Evolutionary conservation across 1,140 invertebrate genomes (phyloP).

Genomic region (Diplogasteroides magnus): DNA sequence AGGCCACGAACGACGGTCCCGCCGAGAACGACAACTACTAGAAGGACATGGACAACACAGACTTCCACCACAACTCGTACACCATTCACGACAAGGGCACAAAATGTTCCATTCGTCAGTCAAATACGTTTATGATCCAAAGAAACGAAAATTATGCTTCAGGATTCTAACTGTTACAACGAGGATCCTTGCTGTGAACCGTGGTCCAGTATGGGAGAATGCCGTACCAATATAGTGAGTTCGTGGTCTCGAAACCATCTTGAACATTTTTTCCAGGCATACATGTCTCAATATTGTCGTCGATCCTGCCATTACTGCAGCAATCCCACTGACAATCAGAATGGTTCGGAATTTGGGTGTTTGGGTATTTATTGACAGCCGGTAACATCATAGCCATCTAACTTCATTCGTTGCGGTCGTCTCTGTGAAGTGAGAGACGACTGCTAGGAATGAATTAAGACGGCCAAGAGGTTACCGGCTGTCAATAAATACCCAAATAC

Average conservation of each 20-base stretch:
- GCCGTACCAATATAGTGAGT: conserved; percentile 12
- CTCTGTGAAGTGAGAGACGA: no score
- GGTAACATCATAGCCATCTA: no score
- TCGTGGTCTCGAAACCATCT: background rate
- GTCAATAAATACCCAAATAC: no score
- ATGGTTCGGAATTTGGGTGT: conserved; percentile 6
- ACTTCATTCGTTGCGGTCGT: no score
- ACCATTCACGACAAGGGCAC: conserved; percentile 33
- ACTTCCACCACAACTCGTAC: conserved; percentile 9
- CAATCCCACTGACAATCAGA: conserved; percentile 20
- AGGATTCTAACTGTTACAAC: background rate
- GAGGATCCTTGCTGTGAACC: conserved; percentile 48
- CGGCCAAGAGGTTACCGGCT: no score
- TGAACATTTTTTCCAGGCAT: conserved; percentile 4
- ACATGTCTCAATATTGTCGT: conserved; percentile 34
- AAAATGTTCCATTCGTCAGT: conserved; percentile 14
- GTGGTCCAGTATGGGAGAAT: conserved; percentile 42
- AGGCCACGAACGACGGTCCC: background rate
- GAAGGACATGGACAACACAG: conserved; percentile 13
- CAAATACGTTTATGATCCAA: background rate
- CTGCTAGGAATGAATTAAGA: no score
- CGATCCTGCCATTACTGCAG: conserved; percentile 28
- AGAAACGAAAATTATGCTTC: background rate
- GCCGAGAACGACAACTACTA: conserved; percentile 10
- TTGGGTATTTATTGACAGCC: background rate